Conservation (phyloP, 1,140 invertebrate species). For the Solenopsis fugax region DNA sequence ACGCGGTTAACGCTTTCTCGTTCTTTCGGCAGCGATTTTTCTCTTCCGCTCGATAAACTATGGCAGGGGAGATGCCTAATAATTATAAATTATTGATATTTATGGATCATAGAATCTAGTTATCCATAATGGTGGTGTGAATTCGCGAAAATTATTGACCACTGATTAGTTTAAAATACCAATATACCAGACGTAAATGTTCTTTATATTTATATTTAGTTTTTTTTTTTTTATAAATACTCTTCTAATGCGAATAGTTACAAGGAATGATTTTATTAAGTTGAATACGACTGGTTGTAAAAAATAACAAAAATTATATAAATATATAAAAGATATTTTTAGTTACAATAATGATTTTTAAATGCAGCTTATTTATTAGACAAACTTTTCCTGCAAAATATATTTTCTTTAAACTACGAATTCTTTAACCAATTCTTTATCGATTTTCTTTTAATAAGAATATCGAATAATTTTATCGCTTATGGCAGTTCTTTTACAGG, state of each 20-base stretch:
- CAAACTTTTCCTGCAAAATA: not conserved
- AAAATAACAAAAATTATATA: not conserved
- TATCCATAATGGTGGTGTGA: slow-evolving; percentile 23
- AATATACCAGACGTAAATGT: not conserved
- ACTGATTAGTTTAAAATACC: slow-evolving; percentile 18
- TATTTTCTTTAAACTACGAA: not conserved
- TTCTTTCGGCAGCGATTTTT: slow-evolving; percentile 22
- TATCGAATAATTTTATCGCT: not conserved
- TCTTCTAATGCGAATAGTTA: not conserved
- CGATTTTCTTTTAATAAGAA: not conserved
- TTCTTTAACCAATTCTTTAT: not conserved
- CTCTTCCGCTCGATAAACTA: slow-evolving; percentile 55
- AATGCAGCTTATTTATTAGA: not conserved
- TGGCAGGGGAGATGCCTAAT: slow-evolving; percentile 41
- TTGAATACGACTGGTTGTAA: not conserved
- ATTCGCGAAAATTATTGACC: slow-evolving; percentile 20
- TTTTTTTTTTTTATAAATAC: not conserved
- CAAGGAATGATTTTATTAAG: slow-evolving; percentile 3
- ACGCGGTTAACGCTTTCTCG: slow-evolving; percentile 42
- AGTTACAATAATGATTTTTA: not conserved
- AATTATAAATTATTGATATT: slow-evolving; percentile 66
- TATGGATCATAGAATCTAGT: slow-evolving; percentile 40
- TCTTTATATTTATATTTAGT: not conserved
- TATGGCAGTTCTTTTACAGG: not conserved
- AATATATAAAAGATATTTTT: not conserved